Conservation (phyloP, 2,888 invertebrate genomes). For the Chouioia cunea region DNA sequence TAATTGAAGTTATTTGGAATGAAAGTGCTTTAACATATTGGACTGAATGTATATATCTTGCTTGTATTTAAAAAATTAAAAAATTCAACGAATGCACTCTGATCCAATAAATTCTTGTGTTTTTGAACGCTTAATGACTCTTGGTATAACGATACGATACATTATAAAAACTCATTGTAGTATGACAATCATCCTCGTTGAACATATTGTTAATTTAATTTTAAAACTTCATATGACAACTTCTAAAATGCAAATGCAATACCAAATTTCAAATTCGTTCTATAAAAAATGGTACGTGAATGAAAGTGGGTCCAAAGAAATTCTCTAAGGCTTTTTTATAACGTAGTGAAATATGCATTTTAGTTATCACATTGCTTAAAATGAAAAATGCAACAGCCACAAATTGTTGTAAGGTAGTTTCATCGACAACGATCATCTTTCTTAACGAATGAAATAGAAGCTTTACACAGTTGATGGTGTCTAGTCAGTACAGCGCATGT, state of each 20-base stretch:
- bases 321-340: conserved; percentile 25
- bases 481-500: conserved; percentile 44
- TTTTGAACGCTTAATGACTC: conserved; percentile 5
- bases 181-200: conserved; percentile 1
- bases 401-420: conserved; percentile 11
- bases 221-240: conserved; percentile 9
- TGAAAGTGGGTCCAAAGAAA: conserved; percentile 39
- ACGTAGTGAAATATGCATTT: conserved; percentile 11
- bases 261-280: conserved; percentile 18
- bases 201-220: no score
- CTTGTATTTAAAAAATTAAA: conserved; percentile 4
- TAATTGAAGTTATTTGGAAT: conserved; percentile 1
- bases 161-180: conserved; percentile 7
- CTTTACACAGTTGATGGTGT: conserved; percentile 37
- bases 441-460: conserved; percentile 18
- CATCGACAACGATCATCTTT: conserved; percentile 26
- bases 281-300: conserved; percentile 18
- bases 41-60: conserved; percentile 6
- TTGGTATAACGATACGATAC: not conserved
- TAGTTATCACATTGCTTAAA: conserved; percentile 6
- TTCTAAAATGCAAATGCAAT: conserved; percentile 1
- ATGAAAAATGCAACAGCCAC: conserved; percentile 15
- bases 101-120: conserved; percentile 3
- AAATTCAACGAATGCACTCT: not conserved
- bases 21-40: not conserved